Evolutionary conservation across 1,140 invertebrate species (phyloP).

Genomic region (Drosophila nannoptera): DNA sequence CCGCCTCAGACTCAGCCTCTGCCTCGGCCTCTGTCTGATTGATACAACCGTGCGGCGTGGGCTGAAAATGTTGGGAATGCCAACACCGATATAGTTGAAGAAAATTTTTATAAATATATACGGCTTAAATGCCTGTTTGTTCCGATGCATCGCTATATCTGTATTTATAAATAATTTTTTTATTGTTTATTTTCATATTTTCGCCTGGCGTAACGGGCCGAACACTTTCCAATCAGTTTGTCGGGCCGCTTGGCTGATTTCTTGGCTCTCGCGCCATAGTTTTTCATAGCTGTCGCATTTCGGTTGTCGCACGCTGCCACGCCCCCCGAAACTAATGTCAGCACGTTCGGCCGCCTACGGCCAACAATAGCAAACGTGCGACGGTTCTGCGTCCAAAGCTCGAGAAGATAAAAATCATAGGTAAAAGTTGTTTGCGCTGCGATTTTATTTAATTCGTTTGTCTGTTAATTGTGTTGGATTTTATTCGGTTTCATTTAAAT

Average conservation of each 20-base stretch:
- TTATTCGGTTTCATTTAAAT: conserved; percentile 51
- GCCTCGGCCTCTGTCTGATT: conserved; percentile 34
- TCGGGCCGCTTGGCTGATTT: conserved; percentile 42
- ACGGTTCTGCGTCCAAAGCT: conserved; percentile 58
- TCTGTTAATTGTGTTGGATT: conserved; percentile 21
- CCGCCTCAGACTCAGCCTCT: conserved; percentile 24
- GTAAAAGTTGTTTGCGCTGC: conserved; percentile 75
- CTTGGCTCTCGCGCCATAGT: conserved; percentile 64
- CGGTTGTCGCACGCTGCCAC: conserved; percentile 40
- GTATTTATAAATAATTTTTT: conserved; percentile 1
- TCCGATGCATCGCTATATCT: neutral
- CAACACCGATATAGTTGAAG: neutral
- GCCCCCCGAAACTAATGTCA: conserved; percentile 50
- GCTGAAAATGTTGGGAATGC: conserved; percentile 22
- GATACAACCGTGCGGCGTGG: conserved; percentile 41
- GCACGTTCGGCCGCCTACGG: conserved; percentile 25
- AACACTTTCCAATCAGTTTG: conserved; percentile 66
- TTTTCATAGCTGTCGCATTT: conserved; percentile 45
- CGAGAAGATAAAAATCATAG: conserved; percentile 52
- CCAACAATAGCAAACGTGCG: conserved; percentile 23
- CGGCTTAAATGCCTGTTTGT: conserved; percentile 7
- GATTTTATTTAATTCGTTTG: conserved; percentile 38
- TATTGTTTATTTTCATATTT: conserved; percentile 2
- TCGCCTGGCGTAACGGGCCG: conserved; percentile 50
- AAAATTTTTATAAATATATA: conserved; percentile 6